Evolutionary conservation across 1,140 invertebrate species (phyloP).

Genomic region (Lineus longissimus): DNA sequence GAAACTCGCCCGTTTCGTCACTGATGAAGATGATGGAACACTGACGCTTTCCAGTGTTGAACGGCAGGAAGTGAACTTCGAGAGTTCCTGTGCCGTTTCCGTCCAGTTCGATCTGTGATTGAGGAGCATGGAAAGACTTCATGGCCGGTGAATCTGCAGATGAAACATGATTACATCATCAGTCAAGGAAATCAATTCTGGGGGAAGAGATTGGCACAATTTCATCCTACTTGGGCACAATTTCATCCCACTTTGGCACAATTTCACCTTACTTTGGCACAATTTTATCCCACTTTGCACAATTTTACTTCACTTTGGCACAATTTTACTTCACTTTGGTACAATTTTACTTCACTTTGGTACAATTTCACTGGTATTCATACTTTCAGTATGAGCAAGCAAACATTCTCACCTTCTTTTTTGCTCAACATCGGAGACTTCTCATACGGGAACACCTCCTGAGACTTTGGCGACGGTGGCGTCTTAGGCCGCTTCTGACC

Average conservation of each 20-base stretch:
- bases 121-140: constrained; percentile 44
- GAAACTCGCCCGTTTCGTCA: constrained; percentile 50
- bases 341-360: too few species aligned
- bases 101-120: constrained; percentile 32
- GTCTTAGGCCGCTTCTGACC: constrained; percentile 24
- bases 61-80: constrained; percentile 49
- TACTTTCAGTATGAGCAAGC: too few species aligned
- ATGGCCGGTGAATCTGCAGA: constrained; percentile 31
- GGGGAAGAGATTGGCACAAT: too few species aligned
- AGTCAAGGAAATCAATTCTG: too few species aligned
- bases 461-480: background rate
- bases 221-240: too few species aligned
- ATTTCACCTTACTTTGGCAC: too few species aligned
- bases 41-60: constrained; percentile 44
- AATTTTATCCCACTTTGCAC: too few species aligned
- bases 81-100: constrained; percentile 28
- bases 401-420: background rate
- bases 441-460: background rate
- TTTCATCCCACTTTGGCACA: too few species aligned
- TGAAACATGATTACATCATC: too few species aligned
- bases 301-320: too few species aligned
- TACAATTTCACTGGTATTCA: too few species aligned
- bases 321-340: too few species aligned
- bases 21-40: constrained; percentile 50
- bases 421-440: background rate